Percentiles rank a stretch among this genome's conserved stretches.
These are phyloP conservation scores for Oscheius sp. DNA, from an alignment of 2,888 invertebrate genomes.

Conservation along the genomic window DNA sequence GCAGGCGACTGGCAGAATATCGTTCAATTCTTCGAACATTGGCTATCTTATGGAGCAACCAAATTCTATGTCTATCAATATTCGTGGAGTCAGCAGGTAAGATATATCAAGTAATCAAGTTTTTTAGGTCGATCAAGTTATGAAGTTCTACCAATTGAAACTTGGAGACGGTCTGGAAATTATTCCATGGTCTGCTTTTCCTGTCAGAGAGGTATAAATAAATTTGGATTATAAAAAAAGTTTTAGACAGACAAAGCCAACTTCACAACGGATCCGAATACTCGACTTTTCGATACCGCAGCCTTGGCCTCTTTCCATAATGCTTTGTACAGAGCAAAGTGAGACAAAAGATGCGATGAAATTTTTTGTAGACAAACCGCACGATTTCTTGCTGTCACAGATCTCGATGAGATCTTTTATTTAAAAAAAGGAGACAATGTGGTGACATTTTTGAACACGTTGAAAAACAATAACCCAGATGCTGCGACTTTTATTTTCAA, in stretches of 20 bases:
- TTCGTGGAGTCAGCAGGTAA: conserved; percentile 14
- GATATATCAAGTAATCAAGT: too few species aligned
- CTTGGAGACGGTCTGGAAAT: conserved; percentile 3
- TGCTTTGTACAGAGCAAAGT: conserved; percentile 13
- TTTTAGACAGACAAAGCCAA: not conserved
- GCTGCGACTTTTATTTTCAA: conserved; percentile 8
- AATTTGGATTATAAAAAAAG: not conserved
- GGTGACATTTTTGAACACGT: not conserved
- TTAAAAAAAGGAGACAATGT: not conserved
- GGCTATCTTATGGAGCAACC: conserved; percentile 20
- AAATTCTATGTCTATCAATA: conserved; percentile 19
- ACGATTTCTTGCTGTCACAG: conserved; percentile 11
- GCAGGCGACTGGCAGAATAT: conserved; percentile 23
- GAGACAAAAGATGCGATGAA: too few species aligned
- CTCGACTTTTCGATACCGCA: conserved; percentile 11
- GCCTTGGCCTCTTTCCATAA: conserved; percentile 12
- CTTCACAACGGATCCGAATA: conserved; percentile 5
- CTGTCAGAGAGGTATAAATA: not conserved
- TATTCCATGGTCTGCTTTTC: conserved; percentile 18
- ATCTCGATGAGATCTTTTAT: conserved; percentile 17
- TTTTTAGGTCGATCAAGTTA: not conserved
- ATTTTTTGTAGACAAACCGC: conserved; percentile 5
- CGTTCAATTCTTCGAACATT: conserved; percentile 17
- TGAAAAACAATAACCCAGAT: not conserved
- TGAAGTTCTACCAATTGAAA: conserved; percentile 8